Evolutionary conservation across 1,140 invertebrate species (phyloP), one percentile per base, ranked within the genome.

Genomic region (Pseudomyrmex gracilis): DNA sequence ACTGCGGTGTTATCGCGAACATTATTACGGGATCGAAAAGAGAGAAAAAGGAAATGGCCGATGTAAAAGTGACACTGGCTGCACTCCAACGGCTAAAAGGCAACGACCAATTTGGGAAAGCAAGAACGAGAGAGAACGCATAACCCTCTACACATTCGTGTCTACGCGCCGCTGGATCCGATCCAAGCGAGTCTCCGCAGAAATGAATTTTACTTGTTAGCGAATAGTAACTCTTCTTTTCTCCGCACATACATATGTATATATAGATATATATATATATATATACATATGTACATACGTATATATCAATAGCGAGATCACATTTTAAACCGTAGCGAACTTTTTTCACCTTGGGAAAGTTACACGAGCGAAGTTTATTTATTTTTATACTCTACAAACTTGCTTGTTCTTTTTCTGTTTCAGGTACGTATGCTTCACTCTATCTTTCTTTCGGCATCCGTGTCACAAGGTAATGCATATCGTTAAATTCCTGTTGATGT

Each of bases 61-160:
- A 73, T 58, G 66, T 57, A 64, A 80, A 71, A 83, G 84, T 63
- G 76, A 82, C 58, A 85, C 82, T 93, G 91, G 91, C 90, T 71
- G 17, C 34, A 78, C 63, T 91, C 91, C 92, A 93, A 78, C 76
- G 71, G 67, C 70, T 88, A 84, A 91, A 90, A 90, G 61, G 80
- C 64, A 53, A 71, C 85, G 82, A 73, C 80, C 89, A 82, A 85
- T 88, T 85, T 90, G 82, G 77, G 63, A 58, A 85, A 74, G 82
- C 73, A 74, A 71, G 73, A 66, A 24, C 70, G 67, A 71, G 73
- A 66, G 45, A 49, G 66, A 87, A 60, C 15, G 73, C n/a, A n/a
- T 49, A 58, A 80, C 55, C 22, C 34, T 17, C 34, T 24, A n/a
- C 20, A 66, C 7, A 45, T 61, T 34, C 5, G 34, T 0, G 34